Conservation (phyloP, 2,888 invertebrate genomes). For the Cecidostiba fungosa region DNA sequence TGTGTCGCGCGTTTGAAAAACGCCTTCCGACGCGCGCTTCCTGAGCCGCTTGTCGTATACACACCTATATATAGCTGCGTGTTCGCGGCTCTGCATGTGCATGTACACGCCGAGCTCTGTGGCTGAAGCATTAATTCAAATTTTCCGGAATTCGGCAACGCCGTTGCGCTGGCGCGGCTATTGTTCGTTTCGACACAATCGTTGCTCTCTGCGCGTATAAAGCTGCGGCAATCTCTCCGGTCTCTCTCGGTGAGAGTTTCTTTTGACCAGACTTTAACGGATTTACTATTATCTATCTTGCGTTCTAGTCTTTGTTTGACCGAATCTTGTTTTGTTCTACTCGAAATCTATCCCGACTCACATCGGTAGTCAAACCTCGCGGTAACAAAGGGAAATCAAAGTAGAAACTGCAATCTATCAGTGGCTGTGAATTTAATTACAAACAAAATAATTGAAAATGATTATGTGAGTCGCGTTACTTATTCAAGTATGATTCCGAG, state of each 20-base stretch:
- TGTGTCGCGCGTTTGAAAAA: slow-evolving; percentile 58
- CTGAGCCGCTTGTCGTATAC: slow-evolving; percentile 2
- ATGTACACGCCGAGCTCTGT: too few species aligned
- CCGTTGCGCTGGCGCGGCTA: neutral
- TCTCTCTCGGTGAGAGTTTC: neutral
- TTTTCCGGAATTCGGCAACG: slow-evolving; percentile 57
- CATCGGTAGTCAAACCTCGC: too few species aligned
- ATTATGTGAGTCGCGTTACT: too few species aligned
- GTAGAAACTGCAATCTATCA: too few species aligned
- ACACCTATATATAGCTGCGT: neutral
- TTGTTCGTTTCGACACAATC: slow-evolving; percentile 61
- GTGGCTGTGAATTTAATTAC: too few species aligned
- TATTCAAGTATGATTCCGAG: too few species aligned
- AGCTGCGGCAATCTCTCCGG: neutral
- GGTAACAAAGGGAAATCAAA: too few species aligned
- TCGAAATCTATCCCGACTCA: too few species aligned
- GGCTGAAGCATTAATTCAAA: slow-evolving; percentile 59
- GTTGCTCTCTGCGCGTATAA: slow-evolving; percentile 5
- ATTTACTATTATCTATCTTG: neutral
- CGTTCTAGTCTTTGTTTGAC: too few species aligned
- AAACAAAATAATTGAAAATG: too few species aligned
- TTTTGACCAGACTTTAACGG: neutral
- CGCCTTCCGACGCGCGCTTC: slow-evolving; percentile 57
- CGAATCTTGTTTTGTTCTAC: too few species aligned
- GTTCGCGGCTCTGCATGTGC: neutral